phyloP scores from a whole-genome alignment of 2,113 vertebrate genomes.

The Anas platyrhynchos region DNA sequence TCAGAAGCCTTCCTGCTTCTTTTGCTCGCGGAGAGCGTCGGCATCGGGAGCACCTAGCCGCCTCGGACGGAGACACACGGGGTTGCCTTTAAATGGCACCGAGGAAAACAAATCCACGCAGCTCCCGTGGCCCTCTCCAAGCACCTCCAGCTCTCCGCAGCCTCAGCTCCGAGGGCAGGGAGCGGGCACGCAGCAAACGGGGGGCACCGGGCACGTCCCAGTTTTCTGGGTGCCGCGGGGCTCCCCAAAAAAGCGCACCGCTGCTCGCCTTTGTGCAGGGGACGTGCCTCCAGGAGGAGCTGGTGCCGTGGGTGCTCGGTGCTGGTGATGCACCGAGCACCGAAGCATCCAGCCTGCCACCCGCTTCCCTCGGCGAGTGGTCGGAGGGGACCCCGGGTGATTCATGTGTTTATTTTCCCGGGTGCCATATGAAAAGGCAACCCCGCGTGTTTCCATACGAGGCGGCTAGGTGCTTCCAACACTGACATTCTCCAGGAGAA shows the following conservation, averaged over 20 bases:
- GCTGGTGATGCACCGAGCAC: accelerated
- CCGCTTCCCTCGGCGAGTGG: background rate
- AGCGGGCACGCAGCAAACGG: no score
- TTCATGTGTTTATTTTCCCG: slow-evolving; percentile 24
- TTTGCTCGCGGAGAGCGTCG: background rate
- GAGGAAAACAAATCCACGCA: accelerated
- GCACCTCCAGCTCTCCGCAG: background rate
- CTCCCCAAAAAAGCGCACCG: background rate
- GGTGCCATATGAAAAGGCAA: slow-evolving; percentile 52
- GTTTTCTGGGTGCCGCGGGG: background rate
- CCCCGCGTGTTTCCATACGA: slow-evolving; percentile 40
- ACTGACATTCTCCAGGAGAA: slow-evolving; percentile 53
- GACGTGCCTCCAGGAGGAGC: accelerated
- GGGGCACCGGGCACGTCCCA: background rate
- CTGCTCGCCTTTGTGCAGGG: background rate
- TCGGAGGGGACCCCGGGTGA: slow-evolving; percentile 1
- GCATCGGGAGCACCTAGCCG: background rate
- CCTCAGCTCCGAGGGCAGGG: background rate
- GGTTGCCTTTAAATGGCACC: background rate
- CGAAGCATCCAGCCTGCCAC: accelerated
- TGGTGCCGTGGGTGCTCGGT: background rate
- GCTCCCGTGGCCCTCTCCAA: background rate
- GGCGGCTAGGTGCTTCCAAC: slow-evolving; percentile 59
- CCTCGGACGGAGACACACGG: background rate
- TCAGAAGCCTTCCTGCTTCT: background rate